phyloP scores from a whole-genome alignment of 2,888 invertebrate genomes.

The Leptogaster cylindrica region DNA sequence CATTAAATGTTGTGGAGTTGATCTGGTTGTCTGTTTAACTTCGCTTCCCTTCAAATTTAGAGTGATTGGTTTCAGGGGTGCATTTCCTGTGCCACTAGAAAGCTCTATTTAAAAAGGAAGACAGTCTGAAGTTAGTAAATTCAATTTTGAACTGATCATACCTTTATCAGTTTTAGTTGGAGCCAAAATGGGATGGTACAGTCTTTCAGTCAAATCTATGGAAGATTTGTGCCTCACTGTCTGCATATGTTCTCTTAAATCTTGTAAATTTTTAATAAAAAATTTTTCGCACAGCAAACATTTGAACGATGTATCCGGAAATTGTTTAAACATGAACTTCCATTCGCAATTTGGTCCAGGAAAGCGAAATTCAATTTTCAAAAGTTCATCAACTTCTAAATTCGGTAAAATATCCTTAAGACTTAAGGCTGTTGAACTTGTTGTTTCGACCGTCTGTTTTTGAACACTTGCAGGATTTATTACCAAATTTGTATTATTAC shows the following conservation, averaged over 20 bases:
- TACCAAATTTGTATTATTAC: no score
- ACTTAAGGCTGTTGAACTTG: slow-evolving; percentile 11
- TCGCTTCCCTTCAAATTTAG: no score
- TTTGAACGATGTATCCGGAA: slow-evolving; percentile 6
- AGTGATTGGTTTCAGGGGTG: no score
- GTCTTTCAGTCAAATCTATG: neutral
- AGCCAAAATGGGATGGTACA: slow-evolving; percentile 39
- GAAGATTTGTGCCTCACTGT: slow-evolving; percentile 30
- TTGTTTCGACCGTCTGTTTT: neutral
- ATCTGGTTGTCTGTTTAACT: no score
- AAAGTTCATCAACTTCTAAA: slow-evolving; percentile 22
- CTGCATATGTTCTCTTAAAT: slow-evolving; percentile 30
- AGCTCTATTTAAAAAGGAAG: no score
- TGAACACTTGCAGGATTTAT: neutral
- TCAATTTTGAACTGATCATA: no score
- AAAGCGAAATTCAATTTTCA: slow-evolving; percentile 40
- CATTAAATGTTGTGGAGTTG: no score
- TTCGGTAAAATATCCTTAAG: slow-evolving; percentile 6
- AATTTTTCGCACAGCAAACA: slow-evolving; percentile 39
- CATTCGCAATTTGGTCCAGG: neutral
- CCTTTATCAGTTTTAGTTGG: slow-evolving; percentile 1
- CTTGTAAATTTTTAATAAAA: slow-evolving; percentile 12
- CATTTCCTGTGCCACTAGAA: no score
- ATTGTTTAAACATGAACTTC: slow-evolving; percentile 29
- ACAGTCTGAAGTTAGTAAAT: no score